Conservation (phyloP, 2,797 vertebrate species). For the Mormyrus hasselquistii region DNA sequence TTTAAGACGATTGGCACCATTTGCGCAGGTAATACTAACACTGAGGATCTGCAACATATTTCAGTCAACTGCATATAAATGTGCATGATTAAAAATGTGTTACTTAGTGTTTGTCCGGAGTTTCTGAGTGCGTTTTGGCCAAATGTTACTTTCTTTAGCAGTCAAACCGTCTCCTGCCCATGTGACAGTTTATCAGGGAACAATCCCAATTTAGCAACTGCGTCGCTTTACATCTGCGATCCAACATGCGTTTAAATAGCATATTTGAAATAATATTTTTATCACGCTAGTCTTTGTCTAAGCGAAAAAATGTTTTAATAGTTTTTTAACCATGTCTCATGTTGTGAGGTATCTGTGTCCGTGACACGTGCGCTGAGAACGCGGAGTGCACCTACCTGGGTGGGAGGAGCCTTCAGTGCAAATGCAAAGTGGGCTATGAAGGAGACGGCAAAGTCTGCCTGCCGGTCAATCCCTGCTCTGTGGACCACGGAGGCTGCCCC, state of each 20-base stretch:
- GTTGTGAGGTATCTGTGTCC: slow-evolving; percentile 37
- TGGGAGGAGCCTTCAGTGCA: slow-evolving; percentile 58
- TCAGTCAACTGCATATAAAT: background rate
- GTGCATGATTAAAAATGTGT: background rate
- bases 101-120: background rate
- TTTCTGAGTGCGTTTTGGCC: background rate
- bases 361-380: slow-evolving; percentile 50
- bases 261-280: background rate
- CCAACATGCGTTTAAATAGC: background rate
- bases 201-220: background rate
- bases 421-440: slow-evolving; percentile 67
- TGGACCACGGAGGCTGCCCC: slow-evolving; percentile 74
- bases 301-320: background rate
- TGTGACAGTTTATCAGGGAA: background rate
- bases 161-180: background rate
- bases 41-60: background rate
- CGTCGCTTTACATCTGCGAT: background rate
- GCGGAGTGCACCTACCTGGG: slow-evolving; percentile 62
- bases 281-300: background rate
- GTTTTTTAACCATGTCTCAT: background rate
- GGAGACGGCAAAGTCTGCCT: slow-evolving; percentile 78
- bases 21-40: slow-evolving; percentile 51
- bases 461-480: slow-evolving; percentile 71
- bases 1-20: slow-evolving; percentile 46
- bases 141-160: background rate